Conservation (phyloP, 2,113 vertebrate species). For the Sarotherodon lohbergeri region DNA sequence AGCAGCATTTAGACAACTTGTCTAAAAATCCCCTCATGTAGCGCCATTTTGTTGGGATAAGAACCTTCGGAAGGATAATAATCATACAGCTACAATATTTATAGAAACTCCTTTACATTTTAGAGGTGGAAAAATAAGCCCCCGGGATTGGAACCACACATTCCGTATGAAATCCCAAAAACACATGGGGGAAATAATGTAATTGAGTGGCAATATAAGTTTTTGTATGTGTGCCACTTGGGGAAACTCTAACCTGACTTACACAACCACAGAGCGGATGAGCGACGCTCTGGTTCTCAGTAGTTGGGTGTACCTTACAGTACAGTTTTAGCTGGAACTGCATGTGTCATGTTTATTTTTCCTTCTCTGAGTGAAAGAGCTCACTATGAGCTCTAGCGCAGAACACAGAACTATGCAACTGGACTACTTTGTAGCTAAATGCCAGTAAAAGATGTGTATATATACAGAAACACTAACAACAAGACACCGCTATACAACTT, state of each 20-base stretch:
- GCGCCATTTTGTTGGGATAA: neutral
- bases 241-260: slow-evolving; percentile 27
- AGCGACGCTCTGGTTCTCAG: neutral
- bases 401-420: neutral
- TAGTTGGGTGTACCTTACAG: neutral
- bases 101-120: neutral
- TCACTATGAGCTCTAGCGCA: neutral
- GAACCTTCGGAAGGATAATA: neutral
- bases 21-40: neutral
- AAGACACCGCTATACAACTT: neutral
- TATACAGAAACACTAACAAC: neutral
- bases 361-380: neutral
- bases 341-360: slow-evolving; percentile 3
- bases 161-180: neutral
- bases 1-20: neutral
- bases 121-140: neutral
- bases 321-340: neutral
- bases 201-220: neutral
- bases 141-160: neutral
- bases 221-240: neutral
- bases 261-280: slow-evolving; percentile 4
- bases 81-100: neutral
- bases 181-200: neutral
- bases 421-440: neutral
- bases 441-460: neutral